Percentiles rank a stretch among this genome's conserved stretches.
Evolutionary conservation across 92 coral and sea anemone genomes (phyloP).

Genomic region (Paragorgia papillata): DNA sequence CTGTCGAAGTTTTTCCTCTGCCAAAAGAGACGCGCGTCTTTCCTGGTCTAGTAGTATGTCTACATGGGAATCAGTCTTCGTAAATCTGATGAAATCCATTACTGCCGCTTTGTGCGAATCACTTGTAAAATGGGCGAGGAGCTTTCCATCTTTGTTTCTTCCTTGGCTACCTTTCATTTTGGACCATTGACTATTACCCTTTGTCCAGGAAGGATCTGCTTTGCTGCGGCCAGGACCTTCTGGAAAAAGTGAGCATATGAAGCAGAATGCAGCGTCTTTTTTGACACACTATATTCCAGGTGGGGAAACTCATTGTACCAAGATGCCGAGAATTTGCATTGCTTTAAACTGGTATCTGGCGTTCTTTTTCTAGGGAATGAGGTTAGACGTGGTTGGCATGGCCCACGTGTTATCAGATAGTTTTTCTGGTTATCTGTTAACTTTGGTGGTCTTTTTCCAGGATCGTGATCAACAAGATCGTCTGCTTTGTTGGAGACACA

Average conservation of each 20-base stretch:
- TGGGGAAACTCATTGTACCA: background rate
- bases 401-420: background rate
- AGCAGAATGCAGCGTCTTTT: background rate
- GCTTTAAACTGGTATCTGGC: background rate
- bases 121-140: background rate
- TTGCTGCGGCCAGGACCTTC: background rate
- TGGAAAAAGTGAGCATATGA: slow-evolving; percentile 1
- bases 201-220: slow-evolving; percentile 8
- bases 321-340: background rate
- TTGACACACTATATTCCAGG: background rate
- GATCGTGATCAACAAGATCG: background rate
- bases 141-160: background rate
- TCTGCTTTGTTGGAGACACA: background rate
- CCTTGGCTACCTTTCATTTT: slow-evolving; percentile 24
- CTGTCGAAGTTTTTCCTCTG: background rate
- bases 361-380: background rate
- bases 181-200: background rate
- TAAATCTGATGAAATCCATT: background rate
- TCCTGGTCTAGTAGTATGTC: background rate
- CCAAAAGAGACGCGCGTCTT: background rate
- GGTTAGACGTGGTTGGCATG: background rate
- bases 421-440: background rate
- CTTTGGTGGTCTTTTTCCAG: background rate
- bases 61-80: background rate
- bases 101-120: background rate